Percentiles rank a stretch among this genome's conserved stretches.
Conservation (phyloP, 2,888 invertebrate genomes). For the Rapana venosa region DNA sequence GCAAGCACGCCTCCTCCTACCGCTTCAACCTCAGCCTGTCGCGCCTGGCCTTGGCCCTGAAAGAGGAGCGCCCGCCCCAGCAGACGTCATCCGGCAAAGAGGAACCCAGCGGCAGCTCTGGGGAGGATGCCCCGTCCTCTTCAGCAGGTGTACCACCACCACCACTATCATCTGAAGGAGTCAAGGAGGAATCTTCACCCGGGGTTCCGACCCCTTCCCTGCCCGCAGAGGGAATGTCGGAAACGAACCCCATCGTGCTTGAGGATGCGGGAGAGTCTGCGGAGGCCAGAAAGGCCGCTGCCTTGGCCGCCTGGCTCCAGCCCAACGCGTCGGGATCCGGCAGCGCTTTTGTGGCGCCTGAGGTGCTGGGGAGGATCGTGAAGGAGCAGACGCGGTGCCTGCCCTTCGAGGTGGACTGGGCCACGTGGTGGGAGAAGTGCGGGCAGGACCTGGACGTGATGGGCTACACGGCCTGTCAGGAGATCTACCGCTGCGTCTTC, state of each 20-base stretch:
- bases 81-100: no score
- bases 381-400: background rate
- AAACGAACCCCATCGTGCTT: no score
- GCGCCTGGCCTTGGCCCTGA: background rate
- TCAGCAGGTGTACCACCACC: no score
- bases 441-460: background rate
- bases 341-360: background rate
- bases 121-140: no score
- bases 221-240: no score
- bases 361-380: conserved; percentile 11
- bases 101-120: no score
- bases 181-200: no score
- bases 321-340: background rate
- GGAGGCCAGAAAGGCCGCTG: no score
- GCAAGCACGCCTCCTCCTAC: background rate
- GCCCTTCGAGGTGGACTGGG: conserved; percentile 54
- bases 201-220: no score
- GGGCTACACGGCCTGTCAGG: conserved; percentile 42
- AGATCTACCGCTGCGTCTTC: conserved; percentile 51
- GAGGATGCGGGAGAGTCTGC: no score
- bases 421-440: conserved; percentile 51
- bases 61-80: background rate
- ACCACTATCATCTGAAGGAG: no score
- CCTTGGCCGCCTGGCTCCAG: background rate
- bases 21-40: conserved; percentile 5